A percentile compares a stretch with the other conserved stretches of the same genome.
phyloP scores from a whole-genome alignment of 2,888 invertebrate species.

The Drosophila suboccidentalis region DNA sequence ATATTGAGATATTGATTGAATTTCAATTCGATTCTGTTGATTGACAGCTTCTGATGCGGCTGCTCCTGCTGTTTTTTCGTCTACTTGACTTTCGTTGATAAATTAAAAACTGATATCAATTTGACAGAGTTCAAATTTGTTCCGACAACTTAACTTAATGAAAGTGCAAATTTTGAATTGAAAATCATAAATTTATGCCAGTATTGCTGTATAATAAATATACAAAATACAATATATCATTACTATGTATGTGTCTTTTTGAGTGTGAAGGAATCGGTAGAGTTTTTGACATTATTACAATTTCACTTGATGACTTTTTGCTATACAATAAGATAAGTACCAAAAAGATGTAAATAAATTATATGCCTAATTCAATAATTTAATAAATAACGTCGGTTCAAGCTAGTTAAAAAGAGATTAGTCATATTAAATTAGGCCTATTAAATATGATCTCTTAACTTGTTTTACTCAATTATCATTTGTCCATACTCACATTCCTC shows the following conservation, averaged over 20 bases:
- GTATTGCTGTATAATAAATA: not conserved
- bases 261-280: not conserved
- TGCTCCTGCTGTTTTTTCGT: not conserved
- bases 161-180: slow-evolving; percentile 13
- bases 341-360: too few relatives aligned
- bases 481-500: not conserved
- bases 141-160: slow-evolving; percentile 3
- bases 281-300: not conserved
- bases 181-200: not conserved
- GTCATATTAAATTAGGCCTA: slow-evolving; percentile 14
- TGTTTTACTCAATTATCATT: slow-evolving; percentile 7
- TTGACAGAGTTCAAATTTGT: slow-evolving; percentile 20
- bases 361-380: not conserved
- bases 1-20: slow-evolving; percentile 61
- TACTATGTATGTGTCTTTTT: not conserved
- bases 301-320: not conserved
- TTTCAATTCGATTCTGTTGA: slow-evolving; percentile 36
- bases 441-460: slow-evolving; percentile 15
- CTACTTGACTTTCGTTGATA: slow-evolving; percentile 8
- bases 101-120: slow-evolving; percentile 15
- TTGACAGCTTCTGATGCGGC: slow-evolving; percentile 28
- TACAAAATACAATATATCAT: not conserved
- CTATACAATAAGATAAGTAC: too few relatives aligned
- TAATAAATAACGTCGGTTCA: not conserved
- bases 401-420: not conserved